These are phyloP conservation scores for Pheucticus melanocephalus DNA, from an alignment of 2,113 vertebrate genomes.

Conservation along the genomic window DNA sequence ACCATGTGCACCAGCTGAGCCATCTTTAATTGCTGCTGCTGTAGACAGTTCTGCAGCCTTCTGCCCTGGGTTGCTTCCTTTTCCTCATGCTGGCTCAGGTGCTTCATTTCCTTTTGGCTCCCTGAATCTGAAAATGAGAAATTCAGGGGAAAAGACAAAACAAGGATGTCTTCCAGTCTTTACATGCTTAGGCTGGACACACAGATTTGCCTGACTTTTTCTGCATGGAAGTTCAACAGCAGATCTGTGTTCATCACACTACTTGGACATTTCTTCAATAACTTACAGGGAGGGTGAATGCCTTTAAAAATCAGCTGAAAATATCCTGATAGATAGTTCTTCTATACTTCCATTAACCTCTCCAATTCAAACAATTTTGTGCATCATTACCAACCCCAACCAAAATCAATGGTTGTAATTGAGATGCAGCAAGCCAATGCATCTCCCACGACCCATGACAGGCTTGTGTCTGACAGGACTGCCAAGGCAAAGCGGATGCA, in stretches of 20 bases:
- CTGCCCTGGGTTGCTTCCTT: neutral
- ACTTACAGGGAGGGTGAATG: neutral
- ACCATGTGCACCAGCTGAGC: neutral
- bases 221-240: neutral
- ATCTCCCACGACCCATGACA: neutral
- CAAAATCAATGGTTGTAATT: neutral
- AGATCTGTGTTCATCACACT: neutral
- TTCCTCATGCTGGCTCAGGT: neutral
- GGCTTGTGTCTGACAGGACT: neutral
- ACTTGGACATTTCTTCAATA: neutral
- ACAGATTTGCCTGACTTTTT: neutral
- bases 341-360: neutral
- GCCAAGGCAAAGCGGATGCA: neutral
- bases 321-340: neutral
- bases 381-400: neutral
- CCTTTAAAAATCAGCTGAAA: neutral
- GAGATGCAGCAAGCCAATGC: accelerated
- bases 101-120: neutral
- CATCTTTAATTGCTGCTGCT: neutral
- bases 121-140: neutral
- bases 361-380: neutral
- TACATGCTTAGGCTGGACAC: neutral
- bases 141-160: neutral
- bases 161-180: neutral
- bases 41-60: neutral